Conservation (phyloP, 2,113 vertebrate genomes). For the Colistium nudipinnis region DNA sequence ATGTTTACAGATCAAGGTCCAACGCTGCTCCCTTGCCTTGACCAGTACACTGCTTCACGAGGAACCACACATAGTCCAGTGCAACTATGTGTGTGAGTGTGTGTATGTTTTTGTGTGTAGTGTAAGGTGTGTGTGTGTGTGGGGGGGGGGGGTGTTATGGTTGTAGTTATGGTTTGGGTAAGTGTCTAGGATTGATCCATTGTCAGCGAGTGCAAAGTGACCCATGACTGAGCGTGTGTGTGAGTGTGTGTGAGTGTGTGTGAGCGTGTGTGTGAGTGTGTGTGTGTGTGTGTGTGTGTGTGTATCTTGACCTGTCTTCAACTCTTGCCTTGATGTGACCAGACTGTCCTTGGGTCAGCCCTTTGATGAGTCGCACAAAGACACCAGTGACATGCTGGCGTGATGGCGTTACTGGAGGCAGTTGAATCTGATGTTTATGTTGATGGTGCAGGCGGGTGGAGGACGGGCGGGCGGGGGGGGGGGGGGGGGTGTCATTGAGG, state of each 20-base stretch:
- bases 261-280: neutral
- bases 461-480: neutral
- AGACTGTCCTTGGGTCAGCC: slow-evolving; percentile 32
- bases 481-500: slow-evolving; percentile 33
- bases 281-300: slow-evolving; percentile 10
- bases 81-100: neutral
- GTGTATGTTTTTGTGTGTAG: slow-evolving; percentile 20
- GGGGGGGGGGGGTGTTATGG: slow-evolving; percentile 7
- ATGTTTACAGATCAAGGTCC: slow-evolving; percentile 75
- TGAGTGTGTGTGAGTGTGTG: neutral
- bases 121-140: slow-evolving; percentile 13
- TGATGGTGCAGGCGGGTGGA: slow-evolving; percentile 20
- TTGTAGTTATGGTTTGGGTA: neutral
- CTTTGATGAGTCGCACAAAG: slow-evolving; percentile 54
- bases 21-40: slow-evolving; percentile 29
- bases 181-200: neutral
- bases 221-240: neutral
- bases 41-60: slow-evolving; percentile 64
- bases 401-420: slow-evolving; percentile 18
- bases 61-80: slow-evolving; percentile 23
- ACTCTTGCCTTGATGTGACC: slow-evolving; percentile 46
- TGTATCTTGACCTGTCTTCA: slow-evolving; percentile 37
- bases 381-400: slow-evolving; percentile 32
- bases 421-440: slow-evolving; percentile 63
- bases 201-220: neutral